A percentile compares a stretch with the other conserved stretches of the same genome.
These are phyloP conservation scores for Frankliniella fusca DNA, from an alignment of 2,888 invertebrate genomes.

Conservation along the genomic window DNA sequence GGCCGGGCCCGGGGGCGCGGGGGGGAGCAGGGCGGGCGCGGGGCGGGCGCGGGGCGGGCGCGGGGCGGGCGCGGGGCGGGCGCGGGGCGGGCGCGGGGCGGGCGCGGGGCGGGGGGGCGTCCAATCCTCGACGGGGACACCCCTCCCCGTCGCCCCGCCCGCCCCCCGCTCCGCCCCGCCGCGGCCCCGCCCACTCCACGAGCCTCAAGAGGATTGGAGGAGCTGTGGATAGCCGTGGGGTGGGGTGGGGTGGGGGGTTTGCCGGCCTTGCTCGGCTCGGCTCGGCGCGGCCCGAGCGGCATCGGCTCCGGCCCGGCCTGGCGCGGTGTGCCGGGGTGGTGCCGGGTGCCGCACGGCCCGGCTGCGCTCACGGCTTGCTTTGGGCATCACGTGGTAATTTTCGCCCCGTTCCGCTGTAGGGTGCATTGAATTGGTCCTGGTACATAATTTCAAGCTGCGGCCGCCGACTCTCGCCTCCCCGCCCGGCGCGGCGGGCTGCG, in stretches of 20 bases:
- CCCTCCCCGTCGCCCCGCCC: conserved; percentile 46
- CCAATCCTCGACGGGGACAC: conserved; percentile 50
- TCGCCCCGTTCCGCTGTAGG: neutral
- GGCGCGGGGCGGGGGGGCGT: conserved; percentile 52
- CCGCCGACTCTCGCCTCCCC: neutral
- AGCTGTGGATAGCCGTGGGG: conserved; percentile 30
- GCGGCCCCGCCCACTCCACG: conserved; percentile 42
- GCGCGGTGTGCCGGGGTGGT: neutral
- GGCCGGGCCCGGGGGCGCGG: conserved; percentile 32
- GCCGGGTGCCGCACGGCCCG: conserved; percentile 12
- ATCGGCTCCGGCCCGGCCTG: neutral
- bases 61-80: conserved; percentile 40
- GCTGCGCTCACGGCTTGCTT: neutral
- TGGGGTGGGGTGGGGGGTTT: conserved; percentile 31
- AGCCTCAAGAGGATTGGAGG: conserved; percentile 30
- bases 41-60: conserved; percentile 45
- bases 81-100: conserved; percentile 37
- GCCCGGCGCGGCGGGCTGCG: conserved; percentile 44
- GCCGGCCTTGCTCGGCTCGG: neutral
- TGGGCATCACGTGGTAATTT: neutral
- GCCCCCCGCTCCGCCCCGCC: conserved; percentile 47
- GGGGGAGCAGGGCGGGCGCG: conserved; percentile 52
- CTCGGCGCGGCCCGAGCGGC: conserved; percentile 29
- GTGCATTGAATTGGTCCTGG: neutral
- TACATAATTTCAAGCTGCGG: neutral